These are phyloP conservation scores for Trematomus loennbergii DNA, from an alignment of 2,113 vertebrate genomes.

Conservation along the genomic window DNA sequence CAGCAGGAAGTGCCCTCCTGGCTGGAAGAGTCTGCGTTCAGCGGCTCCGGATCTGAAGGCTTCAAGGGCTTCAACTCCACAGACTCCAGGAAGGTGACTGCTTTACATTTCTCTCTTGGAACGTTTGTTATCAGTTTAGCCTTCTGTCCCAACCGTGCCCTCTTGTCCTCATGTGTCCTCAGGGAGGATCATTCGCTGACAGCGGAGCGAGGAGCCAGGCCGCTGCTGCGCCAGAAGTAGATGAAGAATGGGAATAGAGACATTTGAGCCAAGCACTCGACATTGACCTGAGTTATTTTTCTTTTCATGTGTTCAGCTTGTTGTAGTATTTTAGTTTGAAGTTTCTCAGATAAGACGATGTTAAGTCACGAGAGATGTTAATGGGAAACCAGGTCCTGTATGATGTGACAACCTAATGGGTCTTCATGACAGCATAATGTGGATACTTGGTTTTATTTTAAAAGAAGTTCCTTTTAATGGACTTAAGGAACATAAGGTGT, in stretches of 20 bases:
- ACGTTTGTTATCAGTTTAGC: not conserved
- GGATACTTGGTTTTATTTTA: too few species aligned
- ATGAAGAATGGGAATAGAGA: slow-evolving; percentile 77
- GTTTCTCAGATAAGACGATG: too few species aligned
- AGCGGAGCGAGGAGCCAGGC: not conserved
- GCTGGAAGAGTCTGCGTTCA: slow-evolving; percentile 89
- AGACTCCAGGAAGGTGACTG: slow-evolving; percentile 85
- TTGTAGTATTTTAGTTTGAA: slow-evolving; percentile 32
- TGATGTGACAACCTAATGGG: not conserved
- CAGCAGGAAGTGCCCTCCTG: slow-evolving; percentile 93
- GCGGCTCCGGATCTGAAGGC: slow-evolving; percentile 56
- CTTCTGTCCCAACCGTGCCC: not conserved
- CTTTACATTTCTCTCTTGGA: not conserved
- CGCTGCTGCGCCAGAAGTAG: slow-evolving; percentile 42
- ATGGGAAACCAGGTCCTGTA: not conserved
- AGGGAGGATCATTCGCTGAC: slow-evolving; percentile 48
- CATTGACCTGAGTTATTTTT: not conserved
- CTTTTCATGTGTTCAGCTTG: slow-evolving; percentile 6
- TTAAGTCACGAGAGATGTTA: not conserved
- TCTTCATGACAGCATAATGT: not conserved
- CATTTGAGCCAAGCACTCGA: not conserved
- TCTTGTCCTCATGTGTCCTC: not conserved
- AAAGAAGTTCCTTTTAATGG: too few species aligned
- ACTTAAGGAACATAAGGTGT: not conserved
- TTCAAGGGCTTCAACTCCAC: slow-evolving; percentile 78